Percentiles rank a stretch among this genome's conserved stretches.
phyloP scores from a whole-genome alignment of 1,140 invertebrate species.

The Dreissena polymorpha region DNA sequence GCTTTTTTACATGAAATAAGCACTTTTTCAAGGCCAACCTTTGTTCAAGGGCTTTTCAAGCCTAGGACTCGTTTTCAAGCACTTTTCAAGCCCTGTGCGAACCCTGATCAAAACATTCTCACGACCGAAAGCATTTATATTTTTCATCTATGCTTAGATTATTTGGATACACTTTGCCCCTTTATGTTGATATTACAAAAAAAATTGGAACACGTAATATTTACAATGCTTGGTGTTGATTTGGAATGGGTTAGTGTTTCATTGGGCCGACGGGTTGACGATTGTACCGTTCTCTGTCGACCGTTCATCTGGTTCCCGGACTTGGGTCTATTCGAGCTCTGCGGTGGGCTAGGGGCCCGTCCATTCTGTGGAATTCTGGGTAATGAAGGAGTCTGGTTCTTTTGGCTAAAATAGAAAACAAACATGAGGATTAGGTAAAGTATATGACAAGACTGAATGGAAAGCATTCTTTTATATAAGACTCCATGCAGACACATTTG shows the following conservation, averaged over 20 bases:
- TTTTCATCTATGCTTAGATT: too few species aligned
- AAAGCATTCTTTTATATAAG: constrained; percentile 22
- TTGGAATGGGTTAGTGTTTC: constrained; percentile 42
- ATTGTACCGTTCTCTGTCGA: constrained; percentile 56
- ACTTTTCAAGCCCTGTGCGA: too few species aligned
- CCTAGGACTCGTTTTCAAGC: too few species aligned
- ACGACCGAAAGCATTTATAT: too few species aligned
- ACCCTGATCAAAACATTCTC: too few species aligned
- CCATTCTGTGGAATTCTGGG: constrained; percentile 75
- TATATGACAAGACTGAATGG: constrained; percentile 38
- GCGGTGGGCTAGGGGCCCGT: constrained; percentile 68
- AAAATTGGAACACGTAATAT: neutral
- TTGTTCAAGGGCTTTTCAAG: too few species aligned
- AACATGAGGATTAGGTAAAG: constrained; percentile 28
- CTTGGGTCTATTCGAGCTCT: constrained; percentile 59
- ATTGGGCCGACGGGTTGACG: constrained; percentile 64
- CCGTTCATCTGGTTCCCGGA: constrained; percentile 62
- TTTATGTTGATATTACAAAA: neutral
- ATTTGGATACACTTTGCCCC: too few species aligned
- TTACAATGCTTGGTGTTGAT: constrained; percentile 43
- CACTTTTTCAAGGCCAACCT: too few species aligned
- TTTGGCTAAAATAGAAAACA: constrained; percentile 65
- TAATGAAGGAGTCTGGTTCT: constrained; percentile 73
- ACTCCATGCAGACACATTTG: neutral
- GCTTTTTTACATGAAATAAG: too few species aligned